Evolutionary conservation across 2,888 invertebrate genomes (phyloP).

Genomic region (Tipula confusa): DNA sequence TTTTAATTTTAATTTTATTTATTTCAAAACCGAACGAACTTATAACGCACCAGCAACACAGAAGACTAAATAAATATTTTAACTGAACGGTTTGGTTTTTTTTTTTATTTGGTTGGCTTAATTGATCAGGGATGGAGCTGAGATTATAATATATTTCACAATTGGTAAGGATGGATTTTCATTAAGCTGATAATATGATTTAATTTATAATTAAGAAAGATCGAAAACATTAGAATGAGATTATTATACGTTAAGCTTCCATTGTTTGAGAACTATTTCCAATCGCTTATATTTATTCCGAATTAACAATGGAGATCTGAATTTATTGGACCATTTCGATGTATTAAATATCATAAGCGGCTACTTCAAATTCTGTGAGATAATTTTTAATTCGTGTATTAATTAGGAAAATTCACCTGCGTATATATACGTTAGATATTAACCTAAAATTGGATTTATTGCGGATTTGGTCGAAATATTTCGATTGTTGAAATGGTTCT

Average conservation of each 20-base stretch:
- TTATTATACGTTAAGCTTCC: background rate
- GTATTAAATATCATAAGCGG: no score
- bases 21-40: background rate
- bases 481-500: no score
- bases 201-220: background rate
- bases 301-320: background rate
- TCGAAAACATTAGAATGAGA: no score
- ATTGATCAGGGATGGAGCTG: constrained; percentile 12
- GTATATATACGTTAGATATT: no score
- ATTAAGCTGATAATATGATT: background rate
- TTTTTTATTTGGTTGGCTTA: background rate
- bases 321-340: background rate
- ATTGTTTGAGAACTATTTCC: background rate
- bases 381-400: no score
- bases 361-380: no score
- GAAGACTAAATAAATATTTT: background rate
- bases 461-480: no score
- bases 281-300: background rate
- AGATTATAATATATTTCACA: background rate
- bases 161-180: background rate
- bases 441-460: no score
- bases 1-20: background rate
- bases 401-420: no score
- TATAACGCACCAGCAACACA: background rate
- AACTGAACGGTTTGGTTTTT: background rate